These are phyloP conservation scores for Macrosiphum euphorbiae DNA, from an alignment of 2,888 invertebrate species.

Conservation along the genomic window DNA sequence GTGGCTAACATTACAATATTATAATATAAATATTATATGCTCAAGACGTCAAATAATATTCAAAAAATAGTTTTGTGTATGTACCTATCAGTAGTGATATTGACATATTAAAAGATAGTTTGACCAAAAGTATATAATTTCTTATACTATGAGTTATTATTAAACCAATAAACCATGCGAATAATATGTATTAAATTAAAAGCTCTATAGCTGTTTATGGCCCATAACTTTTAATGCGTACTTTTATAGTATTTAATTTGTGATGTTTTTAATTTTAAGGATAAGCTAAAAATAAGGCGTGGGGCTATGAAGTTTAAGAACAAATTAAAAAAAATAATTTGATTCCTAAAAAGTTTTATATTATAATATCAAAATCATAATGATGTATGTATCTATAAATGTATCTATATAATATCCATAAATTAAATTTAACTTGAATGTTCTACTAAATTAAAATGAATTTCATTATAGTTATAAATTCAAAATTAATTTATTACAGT, in stretches of 20 bases:
- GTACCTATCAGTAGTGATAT: neutral
- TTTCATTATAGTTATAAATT: neutral
- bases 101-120: neutral
- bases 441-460: neutral
- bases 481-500: neutral
- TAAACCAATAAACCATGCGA: neutral
- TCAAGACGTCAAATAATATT: neutral
- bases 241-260: neutral
- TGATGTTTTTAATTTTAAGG: neutral
- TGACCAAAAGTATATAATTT: neutral
- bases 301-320: neutral
- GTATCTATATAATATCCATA: neutral
- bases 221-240: neutral
- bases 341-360: neutral
- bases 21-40: neutral
- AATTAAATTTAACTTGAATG: neutral
- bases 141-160: neutral
- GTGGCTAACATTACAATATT: no score
- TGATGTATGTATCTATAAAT: neutral
- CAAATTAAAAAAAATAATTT: neutral
- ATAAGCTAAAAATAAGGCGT: neutral
- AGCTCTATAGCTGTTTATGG: neutral
- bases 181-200: neutral
- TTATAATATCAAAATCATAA: neutral
- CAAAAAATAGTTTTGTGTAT: neutral